Conservation (phyloP, 1,140 invertebrate genomes). For the Aphidius gifuensis region DNA sequence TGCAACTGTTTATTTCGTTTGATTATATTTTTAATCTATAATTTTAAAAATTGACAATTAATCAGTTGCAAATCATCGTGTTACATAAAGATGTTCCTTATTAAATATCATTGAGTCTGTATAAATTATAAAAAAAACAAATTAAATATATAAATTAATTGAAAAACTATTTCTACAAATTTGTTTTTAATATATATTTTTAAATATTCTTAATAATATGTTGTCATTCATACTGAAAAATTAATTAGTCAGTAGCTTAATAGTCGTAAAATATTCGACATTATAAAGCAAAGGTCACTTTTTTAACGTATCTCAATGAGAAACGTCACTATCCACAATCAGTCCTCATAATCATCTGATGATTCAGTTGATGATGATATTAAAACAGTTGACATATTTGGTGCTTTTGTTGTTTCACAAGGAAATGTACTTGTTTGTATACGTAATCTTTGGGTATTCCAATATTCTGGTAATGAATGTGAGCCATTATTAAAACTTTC, state of each 20-base stretch:
- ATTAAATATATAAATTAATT: too few relatives aligned
- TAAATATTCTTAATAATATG: neutral
- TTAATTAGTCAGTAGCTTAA: slow-evolving; percentile 27
- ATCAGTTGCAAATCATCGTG: too few relatives aligned
- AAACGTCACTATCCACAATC: slow-evolving; percentile 42
- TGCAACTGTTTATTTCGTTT: too few relatives aligned
- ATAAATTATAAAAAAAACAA: too few relatives aligned
- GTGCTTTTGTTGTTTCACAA: slow-evolving; percentile 37
- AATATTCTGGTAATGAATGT: slow-evolving; percentile 49
- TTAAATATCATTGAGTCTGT: too few relatives aligned
- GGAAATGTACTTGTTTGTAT: slow-evolving; percentile 39
- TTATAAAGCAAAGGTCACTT: slow-evolving; percentile 35
- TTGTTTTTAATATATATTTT: neutral
- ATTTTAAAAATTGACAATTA: too few relatives aligned
- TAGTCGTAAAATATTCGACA: slow-evolving; percentile 42
- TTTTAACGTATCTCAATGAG: slow-evolving; percentile 36
- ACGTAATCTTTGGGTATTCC: slow-evolving; percentile 44
- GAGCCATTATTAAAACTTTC: slow-evolving; percentile 41
- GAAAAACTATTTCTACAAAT: too few relatives aligned
- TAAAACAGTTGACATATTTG: slow-evolving; percentile 47
- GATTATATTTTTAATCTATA: too few relatives aligned
- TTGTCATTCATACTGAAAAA: slow-evolving; percentile 40
- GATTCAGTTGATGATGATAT: slow-evolving; percentile 50
- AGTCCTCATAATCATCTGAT: slow-evolving; percentile 51
- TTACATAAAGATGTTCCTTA: too few relatives aligned